phyloP scores from a whole-genome alignment of 2,888 invertebrate species.

The Pyrrhosoma nymphula region DNA sequence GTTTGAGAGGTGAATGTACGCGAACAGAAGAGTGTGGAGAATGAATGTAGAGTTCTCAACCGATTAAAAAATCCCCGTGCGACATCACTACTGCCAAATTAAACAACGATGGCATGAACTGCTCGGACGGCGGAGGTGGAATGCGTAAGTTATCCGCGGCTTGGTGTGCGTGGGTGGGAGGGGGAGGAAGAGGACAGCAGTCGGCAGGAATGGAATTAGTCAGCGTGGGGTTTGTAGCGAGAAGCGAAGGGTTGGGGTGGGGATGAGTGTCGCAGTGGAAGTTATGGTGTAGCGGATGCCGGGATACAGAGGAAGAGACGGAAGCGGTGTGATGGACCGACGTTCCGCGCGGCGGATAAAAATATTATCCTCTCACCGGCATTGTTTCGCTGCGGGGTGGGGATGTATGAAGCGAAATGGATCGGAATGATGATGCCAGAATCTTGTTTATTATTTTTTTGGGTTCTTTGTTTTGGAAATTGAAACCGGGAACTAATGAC shows the following conservation, averaged over 20 bases:
- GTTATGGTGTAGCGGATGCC: not conserved
- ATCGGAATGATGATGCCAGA: slow-evolving; percentile 1
- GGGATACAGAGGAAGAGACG: not conserved
- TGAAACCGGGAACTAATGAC: slow-evolving; percentile 6
- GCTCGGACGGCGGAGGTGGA: not conserved
- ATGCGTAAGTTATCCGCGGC: not conserved
- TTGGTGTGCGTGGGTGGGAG: not conserved
- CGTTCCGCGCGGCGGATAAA: not conserved
- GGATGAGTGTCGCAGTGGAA: not conserved
- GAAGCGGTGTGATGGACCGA: not conserved
- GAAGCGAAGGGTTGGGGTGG: not conserved
- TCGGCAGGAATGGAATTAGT: not conserved
- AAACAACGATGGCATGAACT: not conserved
- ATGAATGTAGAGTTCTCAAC: not conserved
- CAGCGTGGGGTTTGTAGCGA: not conserved
- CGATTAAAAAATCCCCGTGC: not conserved
- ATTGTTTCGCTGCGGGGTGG: not conserved
- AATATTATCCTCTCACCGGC: not conserved
- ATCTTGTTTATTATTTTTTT: not conserved
- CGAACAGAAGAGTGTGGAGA: no score
- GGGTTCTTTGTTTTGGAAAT: not conserved
- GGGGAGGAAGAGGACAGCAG: not conserved
- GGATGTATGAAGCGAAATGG: slow-evolving; percentile 8
- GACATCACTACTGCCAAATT: not conserved
- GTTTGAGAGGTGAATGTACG: no score